Conservation (phyloP, 2,888 invertebrate genomes). For the Epirrita christyi region DNA sequence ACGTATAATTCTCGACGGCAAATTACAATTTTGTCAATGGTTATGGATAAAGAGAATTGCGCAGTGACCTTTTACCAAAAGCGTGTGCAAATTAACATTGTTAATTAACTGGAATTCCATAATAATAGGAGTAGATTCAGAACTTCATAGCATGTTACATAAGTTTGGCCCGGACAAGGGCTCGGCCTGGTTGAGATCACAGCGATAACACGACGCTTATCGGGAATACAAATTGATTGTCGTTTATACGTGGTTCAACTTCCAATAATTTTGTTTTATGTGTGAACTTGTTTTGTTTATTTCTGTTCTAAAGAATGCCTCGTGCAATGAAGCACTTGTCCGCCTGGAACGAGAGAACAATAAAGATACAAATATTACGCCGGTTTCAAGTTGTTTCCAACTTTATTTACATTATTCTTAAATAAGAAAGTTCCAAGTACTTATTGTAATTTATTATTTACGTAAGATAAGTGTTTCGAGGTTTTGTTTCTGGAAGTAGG, state of each 20-base stretch:
- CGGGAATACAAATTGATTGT: conserved; percentile 67
- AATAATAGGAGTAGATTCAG: no score
- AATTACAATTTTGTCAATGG: conserved; percentile 57
- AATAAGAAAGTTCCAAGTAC: conserved; percentile 42
- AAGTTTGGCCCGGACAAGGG: conserved; percentile 45
- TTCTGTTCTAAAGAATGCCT: conserved; percentile 32
- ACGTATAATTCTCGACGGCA: conserved; percentile 48
- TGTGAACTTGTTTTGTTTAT: conserved; percentile 28
- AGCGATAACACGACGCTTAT: conserved; percentile 62
- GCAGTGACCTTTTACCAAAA: conserved; percentile 25
- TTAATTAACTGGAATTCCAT: conserved; percentile 26
- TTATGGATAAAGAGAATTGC: conserved; percentile 44
- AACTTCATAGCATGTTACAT: conserved; percentile 33
- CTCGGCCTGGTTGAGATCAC: conserved; percentile 49
- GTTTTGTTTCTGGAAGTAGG: conserved; percentile 28
- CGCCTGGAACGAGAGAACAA: conserved; percentile 37
- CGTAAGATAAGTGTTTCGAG: conserved; percentile 33
- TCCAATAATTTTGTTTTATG: conserved; percentile 39
- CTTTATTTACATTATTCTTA: conserved; percentile 41
- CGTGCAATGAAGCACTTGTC: conserved; percentile 31
- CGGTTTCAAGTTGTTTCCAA: conserved; percentile 37
- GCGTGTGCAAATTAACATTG: conserved; percentile 21
- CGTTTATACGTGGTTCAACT: conserved; percentile 51
- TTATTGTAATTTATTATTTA: conserved; percentile 40
- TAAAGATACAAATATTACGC: conserved; percentile 41